Conservation (phyloP, 2,888 invertebrate genomes). For the Salticus scenicus region DNA sequence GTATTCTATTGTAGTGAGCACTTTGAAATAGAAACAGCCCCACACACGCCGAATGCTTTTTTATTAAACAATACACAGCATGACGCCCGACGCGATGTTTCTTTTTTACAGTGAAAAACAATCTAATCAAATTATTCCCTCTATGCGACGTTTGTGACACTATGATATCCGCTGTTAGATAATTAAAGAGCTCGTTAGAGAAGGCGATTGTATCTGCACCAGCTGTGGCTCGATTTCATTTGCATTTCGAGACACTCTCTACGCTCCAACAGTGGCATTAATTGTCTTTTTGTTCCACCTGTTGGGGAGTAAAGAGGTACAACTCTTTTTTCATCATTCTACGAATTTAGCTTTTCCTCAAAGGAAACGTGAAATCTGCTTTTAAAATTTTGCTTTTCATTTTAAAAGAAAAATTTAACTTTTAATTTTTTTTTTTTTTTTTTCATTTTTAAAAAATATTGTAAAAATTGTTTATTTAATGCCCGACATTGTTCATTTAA, state of each 20-base stretch:
- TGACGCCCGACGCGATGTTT: background rate
- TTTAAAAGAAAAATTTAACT: no score
- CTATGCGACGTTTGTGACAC: background rate
- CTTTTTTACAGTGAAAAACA: background rate
- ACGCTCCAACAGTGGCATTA: background rate
- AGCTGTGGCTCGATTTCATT: constrained; percentile 2
- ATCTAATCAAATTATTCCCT: constrained; percentile 7
- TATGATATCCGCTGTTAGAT: constrained; percentile 4
- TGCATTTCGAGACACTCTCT: background rate
- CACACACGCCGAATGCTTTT: background rate
- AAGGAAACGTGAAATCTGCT: no score
- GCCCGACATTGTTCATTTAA: no score
- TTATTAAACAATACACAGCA: background rate
- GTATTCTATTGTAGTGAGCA: no score
- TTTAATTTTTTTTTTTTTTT: no score
- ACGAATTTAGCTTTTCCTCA: no score
- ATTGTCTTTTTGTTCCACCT: background rate
- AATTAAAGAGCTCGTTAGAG: constrained; percentile 9
- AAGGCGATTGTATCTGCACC: background rate
- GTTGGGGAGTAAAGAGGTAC: background rate
- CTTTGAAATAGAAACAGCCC: no score
- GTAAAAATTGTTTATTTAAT: no score
- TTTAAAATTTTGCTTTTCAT: no score
- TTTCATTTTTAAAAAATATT: no score
- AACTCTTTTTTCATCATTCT: no score